These are phyloP conservation scores for Drosophila mayri DNA, from an alignment of 1,140 invertebrate genomes.

Conservation along the genomic window DNA sequence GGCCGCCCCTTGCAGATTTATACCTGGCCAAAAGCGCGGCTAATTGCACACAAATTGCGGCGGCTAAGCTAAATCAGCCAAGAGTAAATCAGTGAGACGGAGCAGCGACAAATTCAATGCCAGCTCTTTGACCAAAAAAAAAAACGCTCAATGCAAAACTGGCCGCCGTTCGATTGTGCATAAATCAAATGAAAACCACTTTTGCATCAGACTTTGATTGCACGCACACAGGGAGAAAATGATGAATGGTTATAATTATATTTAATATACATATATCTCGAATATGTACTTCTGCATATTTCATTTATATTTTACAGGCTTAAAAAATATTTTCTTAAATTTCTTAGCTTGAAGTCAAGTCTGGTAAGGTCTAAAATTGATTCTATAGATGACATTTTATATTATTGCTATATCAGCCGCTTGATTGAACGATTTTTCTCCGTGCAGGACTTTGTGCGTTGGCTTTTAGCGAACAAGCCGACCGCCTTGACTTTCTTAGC, in stretches of 20 bases:
- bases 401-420: neutral
- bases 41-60: conserved; percentile 71
- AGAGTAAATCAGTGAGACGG: conserved; percentile 15
- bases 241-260: too few relatives aligned
- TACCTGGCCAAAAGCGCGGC: conserved; percentile 40
- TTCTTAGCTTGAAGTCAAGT: too few relatives aligned
- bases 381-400: neutral
- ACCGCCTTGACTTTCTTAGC: conserved; percentile 73
- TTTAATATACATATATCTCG: neutral
- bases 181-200: conserved; percentile 68
- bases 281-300: too few relatives aligned
- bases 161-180: conserved; percentile 54
- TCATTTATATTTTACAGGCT: neutral
- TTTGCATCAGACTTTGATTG: conserved; percentile 52
- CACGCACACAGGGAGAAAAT: conserved; percentile 15
- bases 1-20: conserved; percentile 67
- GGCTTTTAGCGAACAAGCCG: conserved; percentile 41
- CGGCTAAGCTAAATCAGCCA: conserved; percentile 37
- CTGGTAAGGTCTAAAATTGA: neutral
- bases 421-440: neutral
- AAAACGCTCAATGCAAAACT: conserved; percentile 62
- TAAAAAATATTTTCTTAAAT: too few relatives aligned
- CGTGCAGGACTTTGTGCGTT: conserved; percentile 32
- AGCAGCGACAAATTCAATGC: conserved; percentile 60
- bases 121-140: conserved; percentile 60